Conservation (phyloP, 2,888 invertebrate species). For the Panopea generosa region DNA sequence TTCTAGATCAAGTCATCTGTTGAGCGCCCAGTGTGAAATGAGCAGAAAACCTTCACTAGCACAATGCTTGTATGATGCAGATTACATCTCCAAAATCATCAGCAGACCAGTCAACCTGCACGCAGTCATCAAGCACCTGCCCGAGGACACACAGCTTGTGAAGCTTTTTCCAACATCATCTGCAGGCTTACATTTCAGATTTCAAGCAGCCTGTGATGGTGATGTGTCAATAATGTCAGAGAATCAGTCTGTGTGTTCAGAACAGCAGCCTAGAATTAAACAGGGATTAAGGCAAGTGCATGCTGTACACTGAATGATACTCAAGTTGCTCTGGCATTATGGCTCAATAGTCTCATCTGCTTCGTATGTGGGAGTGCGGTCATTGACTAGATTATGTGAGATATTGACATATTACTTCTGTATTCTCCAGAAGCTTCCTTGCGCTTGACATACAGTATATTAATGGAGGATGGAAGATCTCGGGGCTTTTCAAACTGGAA, state of each 20-base stretch:
- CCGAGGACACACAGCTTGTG: conserved; percentile 22
- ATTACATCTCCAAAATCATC: conserved; percentile 43
- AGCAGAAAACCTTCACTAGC: neutral
- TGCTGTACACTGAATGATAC: no score
- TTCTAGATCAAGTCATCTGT: conserved; percentile 37
- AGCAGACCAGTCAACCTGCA: conserved; percentile 46
- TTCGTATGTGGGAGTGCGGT: no score
- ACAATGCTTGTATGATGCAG: conserved; percentile 38
- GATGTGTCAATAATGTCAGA: conserved; percentile 22
- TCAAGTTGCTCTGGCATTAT: no score
- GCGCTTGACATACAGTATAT: no score
- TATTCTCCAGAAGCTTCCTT: no score
- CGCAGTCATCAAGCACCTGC: conserved; percentile 22
- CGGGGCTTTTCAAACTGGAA: no score
- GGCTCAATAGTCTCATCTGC: no score
- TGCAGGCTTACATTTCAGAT: conserved; percentile 5
- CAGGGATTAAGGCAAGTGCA: conserved; percentile 6
- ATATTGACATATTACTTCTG: no score
- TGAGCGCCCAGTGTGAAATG: conserved; percentile 30
- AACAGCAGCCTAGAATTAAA: neutral
- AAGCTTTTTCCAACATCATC: conserved; percentile 22
- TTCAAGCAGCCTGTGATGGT: conserved; percentile 1
- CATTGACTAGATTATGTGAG: no score
- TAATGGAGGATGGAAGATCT: no score
- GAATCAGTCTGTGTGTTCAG: conserved; percentile 12